phyloP scores from a whole-genome alignment of 2,797 vertebrate species.

The Rachycentron canadum region DNA sequence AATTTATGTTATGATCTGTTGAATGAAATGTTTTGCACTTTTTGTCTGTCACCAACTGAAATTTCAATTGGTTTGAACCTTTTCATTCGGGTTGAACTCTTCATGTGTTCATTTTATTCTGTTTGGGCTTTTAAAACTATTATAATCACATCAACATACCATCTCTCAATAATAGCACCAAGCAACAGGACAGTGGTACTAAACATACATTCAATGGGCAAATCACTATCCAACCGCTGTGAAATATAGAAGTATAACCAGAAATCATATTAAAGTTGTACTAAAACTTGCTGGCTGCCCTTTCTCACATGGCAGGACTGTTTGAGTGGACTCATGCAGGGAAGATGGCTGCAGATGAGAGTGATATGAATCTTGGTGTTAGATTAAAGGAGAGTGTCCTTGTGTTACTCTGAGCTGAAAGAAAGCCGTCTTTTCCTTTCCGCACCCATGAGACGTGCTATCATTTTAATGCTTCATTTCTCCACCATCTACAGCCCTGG shows the following conservation, averaged over 20 bases:
- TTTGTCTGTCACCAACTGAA: no score
- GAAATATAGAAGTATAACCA: neutral
- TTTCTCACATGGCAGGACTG: conserved; percentile 7
- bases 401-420: conserved; percentile 44
- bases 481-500: conserved; percentile 51
- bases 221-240: neutral
- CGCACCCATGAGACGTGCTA: conserved; percentile 26
- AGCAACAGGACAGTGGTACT: neutral
- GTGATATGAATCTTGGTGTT: conserved; percentile 34
- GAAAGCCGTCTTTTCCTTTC: conserved; percentile 33
- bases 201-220: neutral
- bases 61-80: no score
- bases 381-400: conserved; percentile 62
- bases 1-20: no score
- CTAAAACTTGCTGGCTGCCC: neutral
- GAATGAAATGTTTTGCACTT: no score
- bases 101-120: no score
- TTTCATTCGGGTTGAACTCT: no score
- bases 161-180: no score
- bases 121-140: no score
- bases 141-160: no score
- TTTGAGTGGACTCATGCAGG: conserved; percentile 36
- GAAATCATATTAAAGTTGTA: conserved; percentile 1
- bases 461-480: conserved; percentile 60
- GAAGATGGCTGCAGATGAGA: conserved; percentile 52